These are phyloP conservation scores for Papilio xuthus DNA, from an alignment of 1,140 invertebrate genomes.

Conservation along the genomic window DNA sequence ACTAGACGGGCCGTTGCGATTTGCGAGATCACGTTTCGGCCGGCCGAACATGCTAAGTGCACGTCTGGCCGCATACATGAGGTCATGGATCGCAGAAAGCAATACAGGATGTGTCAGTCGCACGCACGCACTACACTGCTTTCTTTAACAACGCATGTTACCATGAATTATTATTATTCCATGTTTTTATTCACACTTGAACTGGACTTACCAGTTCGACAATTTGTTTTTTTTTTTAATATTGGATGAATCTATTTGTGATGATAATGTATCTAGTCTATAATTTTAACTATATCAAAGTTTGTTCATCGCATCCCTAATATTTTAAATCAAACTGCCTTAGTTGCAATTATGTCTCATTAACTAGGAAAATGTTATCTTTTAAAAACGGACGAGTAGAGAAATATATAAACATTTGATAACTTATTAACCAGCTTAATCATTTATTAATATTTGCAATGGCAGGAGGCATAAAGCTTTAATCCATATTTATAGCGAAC, in stretches of 20 bases:
- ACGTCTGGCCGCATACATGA: slow-evolving; percentile 60
- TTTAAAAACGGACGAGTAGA: no score
- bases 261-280: background rate
- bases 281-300: no score
- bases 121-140: background rate
- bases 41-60: slow-evolving; percentile 73
- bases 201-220: background rate
- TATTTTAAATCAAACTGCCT: no score
- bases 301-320: no score
- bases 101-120: slow-evolving; percentile 50
- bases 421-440: background rate
- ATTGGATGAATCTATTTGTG: background rate
- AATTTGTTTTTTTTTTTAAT: background rate
- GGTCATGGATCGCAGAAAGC: slow-evolving; percentile 43
- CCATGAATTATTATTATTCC: background rate
- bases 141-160: slow-evolving; percentile 6
- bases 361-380: no score
- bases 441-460: background rate
- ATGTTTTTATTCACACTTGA: background rate
- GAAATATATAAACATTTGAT: background rate
- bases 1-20: slow-evolving; percentile 65
- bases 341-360: no score
- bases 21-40: slow-evolving; percentile 75
- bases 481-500: slow-evolving; percentile 10
- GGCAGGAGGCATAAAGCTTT: background rate